phyloP scores from a whole-genome alignment of 1,140 invertebrate genomes.

The Lerema accius region DNA sequence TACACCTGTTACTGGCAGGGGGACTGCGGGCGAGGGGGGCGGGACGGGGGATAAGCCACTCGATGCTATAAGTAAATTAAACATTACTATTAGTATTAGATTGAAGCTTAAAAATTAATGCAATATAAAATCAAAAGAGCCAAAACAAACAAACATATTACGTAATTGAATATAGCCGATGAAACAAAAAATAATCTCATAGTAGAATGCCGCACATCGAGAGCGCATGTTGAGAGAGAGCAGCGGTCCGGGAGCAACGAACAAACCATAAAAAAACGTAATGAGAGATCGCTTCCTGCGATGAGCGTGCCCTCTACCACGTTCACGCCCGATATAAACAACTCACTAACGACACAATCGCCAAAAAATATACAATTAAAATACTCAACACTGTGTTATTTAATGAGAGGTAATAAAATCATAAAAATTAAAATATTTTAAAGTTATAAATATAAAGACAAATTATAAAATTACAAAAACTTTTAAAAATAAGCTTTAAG shows the following conservation, averaged over 20 bases:
- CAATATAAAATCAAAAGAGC: neutral
- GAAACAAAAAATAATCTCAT: slow-evolving; percentile 25
- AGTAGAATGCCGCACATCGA: slow-evolving; percentile 37
- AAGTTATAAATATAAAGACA: too few species aligned
- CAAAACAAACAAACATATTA: neutral
- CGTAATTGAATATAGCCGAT: slow-evolving; percentile 2
- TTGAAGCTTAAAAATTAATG: neutral
- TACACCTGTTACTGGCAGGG: slow-evolving; percentile 28
- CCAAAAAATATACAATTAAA: slow-evolving; percentile 1
- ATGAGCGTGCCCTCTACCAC: slow-evolving; percentile 40
- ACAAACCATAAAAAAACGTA: slow-evolving; percentile 78
- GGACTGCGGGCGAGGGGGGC: slow-evolving; percentile 1
- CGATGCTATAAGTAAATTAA: too few species aligned
- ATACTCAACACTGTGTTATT: too few species aligned
- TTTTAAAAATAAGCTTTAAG: too few species aligned
- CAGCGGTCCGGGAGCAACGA: slow-evolving; percentile 61
- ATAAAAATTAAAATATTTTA: too few species aligned
- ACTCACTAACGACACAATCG: slow-evolving; percentile 12
- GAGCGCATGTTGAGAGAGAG: slow-evolving; percentile 36
- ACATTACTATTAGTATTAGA: too few species aligned
- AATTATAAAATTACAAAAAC: too few species aligned
- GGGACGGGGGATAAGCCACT: slow-evolving; percentile 7
- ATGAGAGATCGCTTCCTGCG: slow-evolving; percentile 80
- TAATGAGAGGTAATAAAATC: too few species aligned
- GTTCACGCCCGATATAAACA: slow-evolving; percentile 34